Evolutionary conservation across 2,888 invertebrate species (phyloP).

Genomic region (Eristalis tenax): DNA sequence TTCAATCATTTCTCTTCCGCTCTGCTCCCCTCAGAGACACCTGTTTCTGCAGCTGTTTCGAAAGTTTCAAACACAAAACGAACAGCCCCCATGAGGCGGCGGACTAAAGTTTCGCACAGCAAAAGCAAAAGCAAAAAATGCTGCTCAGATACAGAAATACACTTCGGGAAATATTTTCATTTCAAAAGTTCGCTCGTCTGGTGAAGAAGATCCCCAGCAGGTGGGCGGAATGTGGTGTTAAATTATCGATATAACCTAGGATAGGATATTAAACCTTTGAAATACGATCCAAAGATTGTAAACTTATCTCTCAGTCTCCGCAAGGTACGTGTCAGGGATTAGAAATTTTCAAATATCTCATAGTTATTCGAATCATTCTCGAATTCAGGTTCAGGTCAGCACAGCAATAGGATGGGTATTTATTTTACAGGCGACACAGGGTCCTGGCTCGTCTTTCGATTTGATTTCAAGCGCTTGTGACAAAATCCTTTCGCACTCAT

Average conservation of each 20-base stretch:
- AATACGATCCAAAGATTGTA: conserved; percentile 53
- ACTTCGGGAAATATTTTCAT: conserved; percentile 48
- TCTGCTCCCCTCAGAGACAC: conserved; percentile 32
- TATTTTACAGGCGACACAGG: conserved; percentile 26
- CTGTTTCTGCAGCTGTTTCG: conserved; percentile 31
- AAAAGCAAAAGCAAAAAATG: neutral
- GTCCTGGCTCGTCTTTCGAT: neutral
- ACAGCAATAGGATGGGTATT: neutral
- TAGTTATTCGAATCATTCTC: conserved; percentile 43
- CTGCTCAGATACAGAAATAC: conserved; percentile 2
- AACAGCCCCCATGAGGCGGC: conserved; percentile 26
- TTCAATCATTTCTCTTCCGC: conserved; percentile 50
- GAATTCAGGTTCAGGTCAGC: neutral
- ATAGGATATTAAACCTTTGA: conserved; percentile 67
- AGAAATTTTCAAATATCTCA: conserved; percentile 54
- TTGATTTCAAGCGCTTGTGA: conserved; percentile 48
- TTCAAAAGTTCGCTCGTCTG: neutral
- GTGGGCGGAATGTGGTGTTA: conserved; percentile 12
- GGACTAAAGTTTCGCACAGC: conserved; percentile 10
- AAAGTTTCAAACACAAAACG: neutral
- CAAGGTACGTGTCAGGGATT: conserved; percentile 49
- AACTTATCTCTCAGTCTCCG: conserved; percentile 11
- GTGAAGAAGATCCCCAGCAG: neutral
- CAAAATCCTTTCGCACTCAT: conserved; percentile 47
- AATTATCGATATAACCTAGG: conserved; percentile 47